Evolutionary conservation across 2,797 vertebrate species (phyloP).

Genomic region (Fistularia tabacaria): DNA sequence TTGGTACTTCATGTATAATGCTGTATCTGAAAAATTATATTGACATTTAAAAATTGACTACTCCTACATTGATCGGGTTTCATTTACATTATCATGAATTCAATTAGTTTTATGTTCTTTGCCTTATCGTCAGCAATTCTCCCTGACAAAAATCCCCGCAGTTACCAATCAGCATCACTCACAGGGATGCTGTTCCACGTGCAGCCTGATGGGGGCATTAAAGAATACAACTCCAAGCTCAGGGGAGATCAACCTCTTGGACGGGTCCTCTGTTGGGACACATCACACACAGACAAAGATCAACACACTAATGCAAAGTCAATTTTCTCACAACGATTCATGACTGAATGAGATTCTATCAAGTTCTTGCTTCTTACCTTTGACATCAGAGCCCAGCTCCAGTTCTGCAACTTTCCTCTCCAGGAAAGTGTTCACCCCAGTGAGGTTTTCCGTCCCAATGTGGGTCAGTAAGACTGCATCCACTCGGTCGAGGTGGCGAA

Average conservation of each 20-base stretch:
- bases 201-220: constrained; percentile 75
- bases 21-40: too few species aligned
- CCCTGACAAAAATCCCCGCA: background rate
- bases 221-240: constrained; percentile 91
- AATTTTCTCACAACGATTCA: background rate
- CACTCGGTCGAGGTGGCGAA: constrained; percentile 91
- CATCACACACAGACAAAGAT: background rate
- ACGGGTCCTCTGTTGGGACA: constrained; percentile 70
- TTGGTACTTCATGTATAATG: too few species aligned
- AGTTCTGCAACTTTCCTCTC: constrained; percentile 87
- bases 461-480: constrained; percentile 91
- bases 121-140: too few species aligned
- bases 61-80: too few species aligned
- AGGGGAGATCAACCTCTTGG: constrained; percentile 87
- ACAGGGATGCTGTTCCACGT: constrained; percentile 53
- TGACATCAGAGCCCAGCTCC: constrained; percentile 80
- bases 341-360: constrained; percentile 34
- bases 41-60: too few species aligned
- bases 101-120: background rate
- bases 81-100: too few species aligned
- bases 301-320: background rate
- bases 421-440: constrained; percentile 84
- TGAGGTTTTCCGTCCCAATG: constrained; percentile 70
- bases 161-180: constrained; percentile 48
- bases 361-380: constrained; percentile 64